phyloP scores from a whole-genome alignment of 2,888 invertebrate species.

The Pachymerium ferrugineum region DNA sequence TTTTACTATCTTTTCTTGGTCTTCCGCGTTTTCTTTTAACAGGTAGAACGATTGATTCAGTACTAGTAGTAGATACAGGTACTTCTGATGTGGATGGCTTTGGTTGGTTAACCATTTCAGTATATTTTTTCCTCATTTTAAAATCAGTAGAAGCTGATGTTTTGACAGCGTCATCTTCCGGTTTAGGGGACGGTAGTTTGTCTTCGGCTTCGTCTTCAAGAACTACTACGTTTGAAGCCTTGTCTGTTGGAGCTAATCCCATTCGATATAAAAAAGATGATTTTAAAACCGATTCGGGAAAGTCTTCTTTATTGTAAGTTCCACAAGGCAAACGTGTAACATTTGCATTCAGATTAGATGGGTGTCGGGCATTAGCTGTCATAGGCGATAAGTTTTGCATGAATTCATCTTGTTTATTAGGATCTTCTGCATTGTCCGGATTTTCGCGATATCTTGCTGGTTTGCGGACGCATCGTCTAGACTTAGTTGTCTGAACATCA shows the following conservation, averaged over 20 bases:
- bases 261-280: neutral
- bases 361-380: neutral
- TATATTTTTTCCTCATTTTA: neutral
- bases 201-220: constrained; percentile 3
- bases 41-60: too few relatives aligned
- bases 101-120: too few relatives aligned
- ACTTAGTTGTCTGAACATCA: neutral
- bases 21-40: constrained; percentile 12
- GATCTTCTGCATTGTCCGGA: neutral
- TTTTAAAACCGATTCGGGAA: neutral
- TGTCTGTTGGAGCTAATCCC: neutral
- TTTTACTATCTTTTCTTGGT: constrained; percentile 3
- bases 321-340: neutral
- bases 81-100: neutral
- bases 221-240: neutral
- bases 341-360: neutral
- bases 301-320: constrained; percentile 16
- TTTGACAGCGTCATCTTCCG: too few relatives aligned
- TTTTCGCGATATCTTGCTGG: constrained; percentile 20
- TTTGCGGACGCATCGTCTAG: constrained; percentile 14
- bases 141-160: too few relatives aligned
- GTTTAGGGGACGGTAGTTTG: neutral
- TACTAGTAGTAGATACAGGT: too few relatives aligned
- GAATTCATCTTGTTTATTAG: neutral
- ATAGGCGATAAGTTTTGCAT: neutral